phyloP scores from a whole-genome alignment of 2,797 vertebrate species.

The Echiichthys vipera region DNA sequence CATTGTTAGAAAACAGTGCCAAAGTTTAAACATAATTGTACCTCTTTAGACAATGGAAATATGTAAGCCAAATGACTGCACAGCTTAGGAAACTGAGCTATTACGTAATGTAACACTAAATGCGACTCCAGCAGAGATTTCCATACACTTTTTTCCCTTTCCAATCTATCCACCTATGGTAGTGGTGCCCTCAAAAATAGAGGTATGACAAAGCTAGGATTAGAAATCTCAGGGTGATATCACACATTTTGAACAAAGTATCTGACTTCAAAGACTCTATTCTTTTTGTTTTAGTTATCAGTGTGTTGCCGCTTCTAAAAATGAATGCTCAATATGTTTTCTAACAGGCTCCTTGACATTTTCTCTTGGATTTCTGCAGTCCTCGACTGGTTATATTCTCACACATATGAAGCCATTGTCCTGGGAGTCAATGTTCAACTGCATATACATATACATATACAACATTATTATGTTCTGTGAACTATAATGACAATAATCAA shows the following conservation, averaged over 20 bases:
- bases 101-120: conserved; percentile 62
- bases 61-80: conserved; percentile 50
- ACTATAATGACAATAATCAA: conserved; percentile 10
- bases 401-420: neutral
- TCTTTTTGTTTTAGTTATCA: conserved; percentile 20
- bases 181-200: conserved; percentile 52
- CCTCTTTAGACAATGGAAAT: conserved; percentile 45
- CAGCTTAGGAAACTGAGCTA: conserved; percentile 39
- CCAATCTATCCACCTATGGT: conserved; percentile 57
- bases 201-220: conserved; percentile 50
- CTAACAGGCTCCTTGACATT: neutral
- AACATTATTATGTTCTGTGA: conserved; percentile 5
- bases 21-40: conserved; percentile 18
- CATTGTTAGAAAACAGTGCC: conserved; percentile 5
- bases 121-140: conserved; percentile 64
- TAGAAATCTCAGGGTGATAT: conserved; percentile 31
- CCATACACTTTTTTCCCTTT: conserved; percentile 45
- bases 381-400: conserved; percentile 1
- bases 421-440: neutral
- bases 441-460: too few species aligned
- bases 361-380: neutral
- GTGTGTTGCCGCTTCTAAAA: conserved; percentile 21
- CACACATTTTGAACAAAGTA: conserved; percentile 31
- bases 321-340: conserved; percentile 4
- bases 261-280: conserved; percentile 35